Base-by-base conservation (phyloP, 2,113 vertebrate genomes). In the Mungos mungo region DNA sequence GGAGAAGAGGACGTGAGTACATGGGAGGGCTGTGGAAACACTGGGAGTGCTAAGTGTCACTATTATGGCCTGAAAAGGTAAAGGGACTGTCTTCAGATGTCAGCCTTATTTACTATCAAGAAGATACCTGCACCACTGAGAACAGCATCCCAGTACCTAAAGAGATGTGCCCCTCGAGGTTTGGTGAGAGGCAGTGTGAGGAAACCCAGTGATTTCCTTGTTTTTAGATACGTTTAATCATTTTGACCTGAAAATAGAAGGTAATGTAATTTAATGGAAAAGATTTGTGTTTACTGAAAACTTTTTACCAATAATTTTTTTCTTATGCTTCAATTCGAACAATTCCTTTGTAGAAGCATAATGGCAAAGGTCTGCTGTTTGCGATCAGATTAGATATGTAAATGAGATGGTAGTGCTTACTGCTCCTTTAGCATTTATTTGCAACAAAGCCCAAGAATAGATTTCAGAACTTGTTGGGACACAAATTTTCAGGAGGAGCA, bases 401-500 rank as follows among this genome's bases (percentile, higher is more conserved):
- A 95, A 83, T 83, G 12, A 81, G 45, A 91, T 31, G 14, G 63
- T 80, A 68, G 45, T 91, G 13, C 93, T 97, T 96, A 92, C n/a
- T 91, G n/a, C 38, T 89, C 21, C 12, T 74, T 84, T 81, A 71
- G 18, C 71, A 80, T 95, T 74, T 88, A 89, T 97, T 91, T 88
- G 25, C 83, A 93, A 82, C 79, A 85, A 87, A 90, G 52, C 25
- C 57, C 54, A 91, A 93, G 50, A 95, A 92, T 77, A 95, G 80
- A 93, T 84, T 96, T 76, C 52, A 92, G 85, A 16, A 80, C n/a
- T 90, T 92, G 81, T 82, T 92, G 57, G 60, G 72, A 91, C 82
- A 92, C 93, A 92, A 90, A 96, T 92, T 97, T 93, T 95, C 60
- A 18, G 93, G 38, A 96, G 74, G 18, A 83, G 74, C 33, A 88